Base-by-base conservation (phyloP, 2,797 vertebrate species). In the Gorsachius magnificus region DNA sequence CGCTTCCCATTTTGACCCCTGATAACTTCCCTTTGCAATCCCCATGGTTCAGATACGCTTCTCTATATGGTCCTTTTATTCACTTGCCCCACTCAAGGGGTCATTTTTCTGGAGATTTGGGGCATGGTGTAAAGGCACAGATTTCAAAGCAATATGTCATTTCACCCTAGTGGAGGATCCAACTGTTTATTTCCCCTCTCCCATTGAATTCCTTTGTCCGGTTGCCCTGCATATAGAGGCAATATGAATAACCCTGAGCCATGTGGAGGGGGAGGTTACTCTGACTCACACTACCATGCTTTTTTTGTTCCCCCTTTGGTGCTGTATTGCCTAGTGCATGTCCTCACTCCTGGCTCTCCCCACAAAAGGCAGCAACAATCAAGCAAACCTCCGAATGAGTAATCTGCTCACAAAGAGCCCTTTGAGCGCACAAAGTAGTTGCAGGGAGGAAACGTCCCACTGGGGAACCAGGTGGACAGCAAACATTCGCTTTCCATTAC, bases 401-500 rank as follows among this genome's bases (percentile, higher is more conserved):
- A 88, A 89, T 95, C 95, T 96, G 93, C 74, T 96, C 92, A 98
- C 97, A 98, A 98, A 98, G 97, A 94, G 89, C 96, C 87, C 95
- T 97, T 98, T 98, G 97, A 98, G 96, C 24, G 65, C 93, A 94
- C 88, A 90, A 93, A 95, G 92, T 92, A 78, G 86, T 96, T 97
- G 94, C 65, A 33, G 75, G 41, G 87, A 98, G 97, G 97, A 98
- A 97, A 91, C 54, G 90, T 86, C 97, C 97, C 96, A 95, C 97
- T 95, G 97, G 97, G 97, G 97, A 97, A 97, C 98, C 98, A 98
- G 98, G 98, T 98, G 98, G 98, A 98, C 97, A 98, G 98, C 98
- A 98, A 98, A 98, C 97, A 97, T 97, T 98, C 97, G 93, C 98
- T 98, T 98, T 98, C 98, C 98, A 98, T 98, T 98, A 99, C 98